Base-by-base conservation (phyloP, 1,140 invertebrate genomes). In the Drosophila sproati region DNA sequence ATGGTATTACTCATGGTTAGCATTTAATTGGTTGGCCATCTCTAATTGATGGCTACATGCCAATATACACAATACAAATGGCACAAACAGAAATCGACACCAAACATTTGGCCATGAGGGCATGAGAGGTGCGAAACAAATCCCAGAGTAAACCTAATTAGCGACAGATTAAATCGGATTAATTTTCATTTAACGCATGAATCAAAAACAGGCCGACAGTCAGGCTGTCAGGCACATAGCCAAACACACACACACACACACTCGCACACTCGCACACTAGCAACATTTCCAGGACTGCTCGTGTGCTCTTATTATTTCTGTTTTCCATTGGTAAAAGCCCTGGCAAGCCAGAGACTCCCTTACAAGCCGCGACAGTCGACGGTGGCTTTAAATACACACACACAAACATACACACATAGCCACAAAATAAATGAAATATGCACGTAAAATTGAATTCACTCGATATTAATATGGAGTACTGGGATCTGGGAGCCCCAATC, bases 121-220 rank as follows among this genome's bases (percentile, higher is more conserved):
- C 35, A 12, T 6, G 60, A 64, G 86, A 89, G 81, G 86, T 85
- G 86, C 78, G 81, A 90, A 85, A 81, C 86, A 85, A 90, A 79
- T 79, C 81, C 85, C 81, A 90, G 80, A 90, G 86, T 90, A 89
- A 89, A 89, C 86, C 86, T 90, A 89, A 89, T 89, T 89, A 89
- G 85, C 85, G 85, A 89, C 81, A 89, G 85, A 89, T 89, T 89
- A 89, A 89, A 89, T 89, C 81, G 86, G 85, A 89, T 89, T 89
- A 90, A 89, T 90, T 89, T 89, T 85, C 85, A 89, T 89, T 90
- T 89, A 89, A 90, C 80, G 71, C 85, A 89, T 88, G 85, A 88
- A 89, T 89, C 85, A 88, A 89, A 89, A 71, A 59, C 85, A 81
- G 85, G 71, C 80, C 77, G 68, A 77, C 72, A 82, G 85, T 59